Evolutionary conservation across 2,113 vertebrate genomes (phyloP), one percentile per base, ranked within the genome.

Genomic region (Cephalopholis sonnerati): DNA sequence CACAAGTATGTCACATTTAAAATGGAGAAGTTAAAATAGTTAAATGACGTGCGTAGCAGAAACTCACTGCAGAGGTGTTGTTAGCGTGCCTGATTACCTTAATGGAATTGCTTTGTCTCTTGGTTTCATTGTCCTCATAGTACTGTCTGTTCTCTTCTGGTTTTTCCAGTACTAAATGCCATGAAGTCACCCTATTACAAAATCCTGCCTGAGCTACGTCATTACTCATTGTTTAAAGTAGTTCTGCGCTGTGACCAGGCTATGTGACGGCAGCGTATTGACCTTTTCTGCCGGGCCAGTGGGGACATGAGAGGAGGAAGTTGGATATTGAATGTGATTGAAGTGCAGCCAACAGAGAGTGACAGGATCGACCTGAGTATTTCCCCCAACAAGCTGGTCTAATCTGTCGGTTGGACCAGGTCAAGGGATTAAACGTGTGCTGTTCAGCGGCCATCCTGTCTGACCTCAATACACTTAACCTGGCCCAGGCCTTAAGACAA

Each of bases 361-460:
- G 72, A 87, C 86, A 74, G 86, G 78, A 93, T 81, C 77, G 53
- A 88, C 87, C 86, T 65, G 76, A 85, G 85, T 80, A 84, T 91
- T 85, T 82, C 87, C 77, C 67, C 63, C 39, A 86, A 85, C 77
- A 82, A 82, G 62, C 87, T 58, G 72, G 32, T 75, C 69, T 93
- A 92, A 93, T 92, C 90, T 91, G 84, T 73, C 67, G 83, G 87
- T 85, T 88, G 81, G 88, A 81, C 83, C 83, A 77, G 88, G 86
- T 90, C 91, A 79, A 78, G 65, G 86, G 91, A 93, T 94, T 93
- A 91, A 88, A 88, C 0, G 59, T 74, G 65, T 70, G 81, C 41
- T 82, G 53, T 85, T 86, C 67, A 44, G 81, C 44, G 29, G 72
- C 68, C 73, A 77, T 88, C 86, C 91, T 82, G 89, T 91, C 91